phyloP scores from a whole-genome alignment of 2,113 vertebrate species.

The Stictonetta naevosa region DNA sequence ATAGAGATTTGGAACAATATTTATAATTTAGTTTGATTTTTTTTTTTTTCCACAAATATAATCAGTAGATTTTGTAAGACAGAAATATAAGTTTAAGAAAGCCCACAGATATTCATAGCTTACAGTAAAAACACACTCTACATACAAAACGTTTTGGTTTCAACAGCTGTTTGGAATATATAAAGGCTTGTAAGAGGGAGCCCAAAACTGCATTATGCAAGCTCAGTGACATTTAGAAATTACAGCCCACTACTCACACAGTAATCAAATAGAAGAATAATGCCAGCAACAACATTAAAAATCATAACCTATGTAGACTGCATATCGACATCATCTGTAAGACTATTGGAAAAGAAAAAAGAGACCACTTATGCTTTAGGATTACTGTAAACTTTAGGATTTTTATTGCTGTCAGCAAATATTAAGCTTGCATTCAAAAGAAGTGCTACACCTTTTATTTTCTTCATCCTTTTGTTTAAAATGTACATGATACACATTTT shows the following conservation, averaged over 20 bases:
- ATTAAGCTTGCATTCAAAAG: not conserved
- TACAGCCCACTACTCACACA: not conserved
- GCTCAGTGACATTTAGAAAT: slow-evolving; percentile 28
- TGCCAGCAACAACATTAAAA: not conserved
- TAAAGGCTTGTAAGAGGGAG: not conserved
- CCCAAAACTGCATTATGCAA: not conserved
- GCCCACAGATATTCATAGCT: not conserved
- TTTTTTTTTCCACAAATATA: not conserved
- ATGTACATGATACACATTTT: not conserved
- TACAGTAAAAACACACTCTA: not conserved
- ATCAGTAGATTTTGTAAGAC: not conserved
- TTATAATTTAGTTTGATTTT: not conserved
- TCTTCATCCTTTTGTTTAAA: not conserved
- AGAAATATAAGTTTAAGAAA: not conserved
- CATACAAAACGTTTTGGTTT: not conserved
- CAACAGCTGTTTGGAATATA: not conserved
- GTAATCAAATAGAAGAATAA: not conserved
- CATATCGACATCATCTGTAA: not conserved
- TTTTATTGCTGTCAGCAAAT: not conserved
- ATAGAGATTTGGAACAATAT: slow-evolving; percentile 45
- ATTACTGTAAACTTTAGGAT: not conserved
- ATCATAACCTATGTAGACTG: not conserved
- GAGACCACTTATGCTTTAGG: not conserved
- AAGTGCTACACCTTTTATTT: not conserved
- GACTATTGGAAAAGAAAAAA: not conserved